Percentiles rank a stretch among this genome's conserved stretches.
phyloP scores from a whole-genome alignment of 2,888 invertebrate genomes.

The Caenorhabditis uteleia region DNA sequence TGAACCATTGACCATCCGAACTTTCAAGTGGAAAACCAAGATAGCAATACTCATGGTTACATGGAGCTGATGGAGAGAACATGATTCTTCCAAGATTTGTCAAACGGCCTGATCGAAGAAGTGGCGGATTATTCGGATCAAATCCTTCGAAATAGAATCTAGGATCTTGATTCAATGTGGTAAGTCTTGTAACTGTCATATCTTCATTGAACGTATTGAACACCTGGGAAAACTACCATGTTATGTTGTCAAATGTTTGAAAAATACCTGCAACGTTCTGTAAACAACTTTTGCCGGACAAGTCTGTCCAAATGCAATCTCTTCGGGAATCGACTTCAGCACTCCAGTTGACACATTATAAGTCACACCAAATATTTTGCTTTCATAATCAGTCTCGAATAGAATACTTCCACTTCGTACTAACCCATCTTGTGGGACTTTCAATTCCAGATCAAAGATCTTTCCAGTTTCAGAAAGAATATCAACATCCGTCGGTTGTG shows the following conservation, averaged over 20 bases:
- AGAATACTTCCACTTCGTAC: conserved; percentile 30
- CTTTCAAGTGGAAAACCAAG: conserved; percentile 76
- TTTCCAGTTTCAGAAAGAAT: conserved; percentile 73
- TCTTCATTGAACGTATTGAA: conserved; percentile 66
- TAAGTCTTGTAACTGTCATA: conserved; percentile 80
- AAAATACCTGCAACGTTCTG: conserved; percentile 44
- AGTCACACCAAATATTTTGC: conserved; percentile 35
- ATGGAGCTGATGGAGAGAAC: conserved; percentile 41
- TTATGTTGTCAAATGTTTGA: conserved; percentile 65
- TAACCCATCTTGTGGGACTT: conserved; percentile 75
- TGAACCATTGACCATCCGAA: conserved; percentile 77
- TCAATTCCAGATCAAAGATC: conserved; percentile 79
- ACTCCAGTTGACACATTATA: conserved; percentile 44
- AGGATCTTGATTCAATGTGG: conserved; percentile 76
- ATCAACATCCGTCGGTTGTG: conserved; percentile 53
- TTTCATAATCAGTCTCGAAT: conserved; percentile 45
- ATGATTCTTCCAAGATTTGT: conserved; percentile 69
- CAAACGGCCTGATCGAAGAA: conserved; percentile 64
- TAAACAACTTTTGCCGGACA: conserved; percentile 53
- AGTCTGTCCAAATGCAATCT: conserved; percentile 45
- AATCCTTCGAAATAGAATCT: conserved; percentile 73
- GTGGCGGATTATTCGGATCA: conserved; percentile 69
- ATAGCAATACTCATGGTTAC: conserved; percentile 77
- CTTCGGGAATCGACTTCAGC: conserved; percentile 81
- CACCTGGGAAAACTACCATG: conserved; percentile 73